Evolutionary conservation across 2,113 vertebrate genomes (phyloP).

Genomic region (Phalacrocorax aristotelis): DNA sequence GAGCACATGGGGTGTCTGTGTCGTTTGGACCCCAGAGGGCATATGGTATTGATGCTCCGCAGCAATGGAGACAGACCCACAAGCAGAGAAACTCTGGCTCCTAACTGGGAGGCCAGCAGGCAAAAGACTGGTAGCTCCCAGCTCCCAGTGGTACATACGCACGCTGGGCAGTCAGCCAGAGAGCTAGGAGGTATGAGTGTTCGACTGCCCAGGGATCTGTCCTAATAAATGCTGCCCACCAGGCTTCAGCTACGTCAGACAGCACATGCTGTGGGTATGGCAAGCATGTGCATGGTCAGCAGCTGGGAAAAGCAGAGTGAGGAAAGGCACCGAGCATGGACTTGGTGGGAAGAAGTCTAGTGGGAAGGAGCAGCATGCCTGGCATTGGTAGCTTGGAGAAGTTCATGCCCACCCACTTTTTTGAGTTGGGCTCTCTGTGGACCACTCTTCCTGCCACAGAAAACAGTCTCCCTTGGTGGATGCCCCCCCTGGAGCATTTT

Average conservation of each 20-base stretch:
- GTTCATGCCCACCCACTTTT: not conserved
- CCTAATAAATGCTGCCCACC: not conserved
- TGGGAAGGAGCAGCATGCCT: not conserved
- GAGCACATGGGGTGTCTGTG: accelerated
- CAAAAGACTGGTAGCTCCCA: not conserved
- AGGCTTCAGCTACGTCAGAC: accelerated
- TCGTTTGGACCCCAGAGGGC: accelerated
- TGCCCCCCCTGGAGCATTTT: not conserved
- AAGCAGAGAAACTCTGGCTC: not conserved
- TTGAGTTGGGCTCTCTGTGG: not conserved
- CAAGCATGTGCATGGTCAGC: not conserved
- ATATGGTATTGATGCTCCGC: accelerated
- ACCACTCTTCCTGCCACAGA: not conserved
- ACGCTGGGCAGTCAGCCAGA: not conserved
- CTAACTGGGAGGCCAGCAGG: not conserved
- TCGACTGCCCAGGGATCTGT: accelerated
- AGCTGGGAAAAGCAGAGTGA: not conserved
- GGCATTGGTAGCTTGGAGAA: not conserved
- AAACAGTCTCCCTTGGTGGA: not conserved
- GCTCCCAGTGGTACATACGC: not conserved
- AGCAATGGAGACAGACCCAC: not conserved
- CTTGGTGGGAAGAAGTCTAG: not conserved
- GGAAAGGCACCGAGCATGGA: too few species aligned
- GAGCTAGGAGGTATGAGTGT: not conserved
- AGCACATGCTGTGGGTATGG: not conserved